Evolutionary conservation across 2,797 vertebrate species (phyloP).

Genomic region (Odontamblyopus rebecca): DNA sequence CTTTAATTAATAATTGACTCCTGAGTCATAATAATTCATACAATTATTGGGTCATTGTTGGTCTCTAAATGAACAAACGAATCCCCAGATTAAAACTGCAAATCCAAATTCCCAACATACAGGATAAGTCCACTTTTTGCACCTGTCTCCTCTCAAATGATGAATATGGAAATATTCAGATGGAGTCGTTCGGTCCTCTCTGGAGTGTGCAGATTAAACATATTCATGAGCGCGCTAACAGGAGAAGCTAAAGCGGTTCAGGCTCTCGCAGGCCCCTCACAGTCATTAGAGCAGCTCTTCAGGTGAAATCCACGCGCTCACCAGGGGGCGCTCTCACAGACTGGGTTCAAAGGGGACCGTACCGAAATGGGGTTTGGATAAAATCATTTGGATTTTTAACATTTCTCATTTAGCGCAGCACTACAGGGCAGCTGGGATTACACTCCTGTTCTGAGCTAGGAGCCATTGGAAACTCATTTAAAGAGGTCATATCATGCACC

Average conservation of each 20-base stretch:
- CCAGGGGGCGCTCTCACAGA: constrained; percentile 19
- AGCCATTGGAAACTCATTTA: neutral
- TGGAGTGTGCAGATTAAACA: neutral
- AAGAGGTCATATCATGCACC: neutral
- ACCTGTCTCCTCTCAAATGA: too few species aligned
- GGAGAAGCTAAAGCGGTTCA: neutral
- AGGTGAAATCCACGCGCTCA: constrained; percentile 45
- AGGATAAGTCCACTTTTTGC: too few species aligned
- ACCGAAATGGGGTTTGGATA: constrained; percentile 3
- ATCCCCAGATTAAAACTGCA: too few species aligned
- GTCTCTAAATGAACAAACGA: too few species aligned
- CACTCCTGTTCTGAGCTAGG: neutral
- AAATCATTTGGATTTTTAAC: neutral
- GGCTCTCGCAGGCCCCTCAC: neutral
- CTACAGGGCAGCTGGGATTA: neutral
- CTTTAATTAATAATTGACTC: too few species aligned
- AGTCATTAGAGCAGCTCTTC: constrained; percentile 38
- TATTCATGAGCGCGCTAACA: neutral
- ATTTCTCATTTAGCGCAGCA: neutral
- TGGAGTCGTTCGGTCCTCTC: neutral
- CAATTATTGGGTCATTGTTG: too few species aligned
- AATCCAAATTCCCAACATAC: too few species aligned
- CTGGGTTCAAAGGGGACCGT: constrained; percentile 18
- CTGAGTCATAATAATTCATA: too few species aligned
- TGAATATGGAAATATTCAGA: neutral